Base-by-base conservation (phyloP, 2,113 vertebrate genomes). In the Hemibagrus wyckioides region DNA sequence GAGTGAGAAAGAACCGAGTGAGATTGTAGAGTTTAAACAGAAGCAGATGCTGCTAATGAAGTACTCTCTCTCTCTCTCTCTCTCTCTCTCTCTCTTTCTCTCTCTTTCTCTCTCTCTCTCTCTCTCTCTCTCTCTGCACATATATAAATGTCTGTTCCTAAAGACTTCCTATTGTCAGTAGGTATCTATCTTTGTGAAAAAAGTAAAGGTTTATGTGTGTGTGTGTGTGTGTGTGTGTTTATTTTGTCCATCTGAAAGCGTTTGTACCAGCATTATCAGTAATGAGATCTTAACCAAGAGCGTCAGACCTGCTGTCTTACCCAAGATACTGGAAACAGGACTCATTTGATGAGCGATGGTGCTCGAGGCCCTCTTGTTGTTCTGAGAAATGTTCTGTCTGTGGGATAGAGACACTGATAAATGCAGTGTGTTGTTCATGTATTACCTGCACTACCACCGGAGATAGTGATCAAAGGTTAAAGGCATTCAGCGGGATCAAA, bases 41-140 rank as follows among this genome's bases (percentile, higher is more conserved):
- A 93, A 95, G 91, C 94, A 95, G 93, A 94, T 95, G 94, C 89
- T n/a, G 48, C 90, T 94, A 92, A 94, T 94, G 92, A 94, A 93
- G 91, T 91, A 82, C 88, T 89, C 75, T 89, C 80, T 54, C 48
- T 36, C 48, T 73, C 39, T 80, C 71, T 50, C 83, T 69, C 44
- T 50, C 54, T 73, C n/a, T 82, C 6, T 85, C 86, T 90, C 80
- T 90, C 82, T 39, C 28, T 52, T 52, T 87, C 54, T 41, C 56
- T 33, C 57, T 85, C 52, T 77, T 11, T 79, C 67, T 44, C 82
- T 65, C 28, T 33, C 63, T 71, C 33, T 84, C 7, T 85, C 88
- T 89, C 80, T 90, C 80, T 39, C 36, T 39, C 39, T 83, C 14
- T 77, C n/a, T 69, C 41, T 76, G 21, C 73, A 41, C 52, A 36